Base-by-base conservation (phyloP, 2,888 invertebrate species). In the Caenorhabditis panamensis region DNA sequence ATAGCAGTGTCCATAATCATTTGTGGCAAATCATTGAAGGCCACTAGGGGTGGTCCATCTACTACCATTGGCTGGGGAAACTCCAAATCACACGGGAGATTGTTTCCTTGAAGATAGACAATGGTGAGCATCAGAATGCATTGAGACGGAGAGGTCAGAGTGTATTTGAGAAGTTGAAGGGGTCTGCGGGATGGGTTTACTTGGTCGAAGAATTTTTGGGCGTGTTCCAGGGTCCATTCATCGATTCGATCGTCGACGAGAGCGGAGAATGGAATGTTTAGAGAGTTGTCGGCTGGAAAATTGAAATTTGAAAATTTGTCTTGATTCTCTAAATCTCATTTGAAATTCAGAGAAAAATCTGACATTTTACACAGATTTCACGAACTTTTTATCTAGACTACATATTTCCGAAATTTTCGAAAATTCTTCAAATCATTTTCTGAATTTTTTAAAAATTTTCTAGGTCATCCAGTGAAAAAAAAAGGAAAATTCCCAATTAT, bases 211-310 rank as follows among this genome's bases (percentile, higher is more conserved):
- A 56, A 77, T 0, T 16, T 20, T 4, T 1, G 3, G 9, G 18
- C 4, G 37, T 41, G 31, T 2, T 41, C 3, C n/a, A 64, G 47
- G 18, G 58, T 49, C 54, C 66, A 66, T 2, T 66, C 61, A 49
- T 78, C 78, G 24, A 78, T 24, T 0, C 78, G 56, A 31, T 59
- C 61, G 1, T 36, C 28, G 16, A 61, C 41, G 0, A 78, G 31
- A 22, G n/a, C 2, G 8, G 16, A 22, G 41, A 78, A 78, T 11
- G 71, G 36, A 2, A 78, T 56, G 28, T 71, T 47, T 1, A 53
- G n/a, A 8, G 24, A 13, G 54, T 78, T 78, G 28, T 62, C 47
- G 26, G 20, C 76, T 75, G 67, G 2, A 67, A 75, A 28, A 54
- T 28, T 6, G 41, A 11, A 2, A 31, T 24, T 37, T 53, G 1